Base-by-base conservation (phyloP, 2,113 vertebrate species). In the Eublepharis macularius region DNA sequence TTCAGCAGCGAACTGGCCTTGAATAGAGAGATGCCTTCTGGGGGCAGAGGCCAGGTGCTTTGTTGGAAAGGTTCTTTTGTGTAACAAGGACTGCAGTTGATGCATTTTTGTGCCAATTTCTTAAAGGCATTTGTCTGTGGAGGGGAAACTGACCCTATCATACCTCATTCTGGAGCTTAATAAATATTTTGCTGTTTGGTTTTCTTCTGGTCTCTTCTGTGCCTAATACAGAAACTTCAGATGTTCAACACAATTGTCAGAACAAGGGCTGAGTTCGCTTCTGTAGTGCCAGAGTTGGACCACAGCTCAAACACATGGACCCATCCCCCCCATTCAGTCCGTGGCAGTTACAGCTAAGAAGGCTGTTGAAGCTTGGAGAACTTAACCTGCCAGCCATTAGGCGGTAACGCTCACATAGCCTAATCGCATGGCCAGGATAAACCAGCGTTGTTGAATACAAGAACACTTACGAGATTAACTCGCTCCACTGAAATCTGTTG, bases 61-160 rank as follows among this genome's bases (percentile, higher is more conserved):
- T 63, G 17, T 24, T 69, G 12, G 17, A 43, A n/a, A 32, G 13
- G 32, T 32, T 41, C 14, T 45, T 45, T 19, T 78, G 2, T 74
- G 16, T 2, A 14, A 6, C 1, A 43, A 36, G 75, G 9, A 19
- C 70, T 8, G 36, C 43, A 43, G 3, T 0, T n/a, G 60, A 13
- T 1, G 72, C 8, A 45, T n/a, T 10, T 76, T 0, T 21, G 4
- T 32, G n/a, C 9, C 24, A 81, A 13, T 17, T 8, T 29, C 16
- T 80, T 29, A n/a, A 13, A 4, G 36, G 14, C 1, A 26, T 29
- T 45, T 45, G 60, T 24, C 43, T 26, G 63, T 39, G 8, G 34
- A 43, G 6, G 13, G 16, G 66, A 36, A 36, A 36, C 32, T 57
- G n/a, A 7, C 0, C 0, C 4, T 57, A 72, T 4, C 34, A 72